phyloP scores from a whole-genome alignment of 1,140 invertebrate genomes.

The Lepidostoma basale region DNA sequence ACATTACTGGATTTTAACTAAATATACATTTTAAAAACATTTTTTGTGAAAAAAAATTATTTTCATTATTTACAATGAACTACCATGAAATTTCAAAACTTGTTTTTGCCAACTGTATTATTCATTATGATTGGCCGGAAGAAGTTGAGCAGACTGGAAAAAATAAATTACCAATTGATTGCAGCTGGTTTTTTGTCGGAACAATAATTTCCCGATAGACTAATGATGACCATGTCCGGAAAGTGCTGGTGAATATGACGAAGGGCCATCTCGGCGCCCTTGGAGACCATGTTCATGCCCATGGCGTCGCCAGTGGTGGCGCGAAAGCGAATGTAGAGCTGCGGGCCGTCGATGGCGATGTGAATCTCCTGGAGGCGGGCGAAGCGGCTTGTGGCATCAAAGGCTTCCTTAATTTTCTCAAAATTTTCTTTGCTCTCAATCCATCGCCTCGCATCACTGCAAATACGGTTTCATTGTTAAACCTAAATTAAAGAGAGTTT shows the following conservation, averaged over 20 bases:
- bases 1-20: too few species aligned
- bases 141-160: too few species aligned
- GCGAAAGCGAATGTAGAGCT: conserved; percentile 91
- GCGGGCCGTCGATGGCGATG: conserved; percentile 82
- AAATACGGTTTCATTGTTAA: too few species aligned
- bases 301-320: conserved; percentile 98
- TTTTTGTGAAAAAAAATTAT: too few species aligned
- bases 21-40: conserved; percentile 10
- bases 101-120: too few species aligned
- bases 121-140: too few species aligned
- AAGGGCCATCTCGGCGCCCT: conserved; percentile 89
- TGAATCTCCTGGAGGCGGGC: conserved; percentile 83
- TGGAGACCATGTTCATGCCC: conserved; percentile 99
- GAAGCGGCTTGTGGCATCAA: conserved; percentile 90
- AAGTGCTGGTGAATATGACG: conserved; percentile 76
- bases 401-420: conserved; percentile 79
- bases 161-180: conserved; percentile 82
- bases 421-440: conserved; percentile 83
- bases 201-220: conserved; percentile 96
- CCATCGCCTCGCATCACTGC: conserved; percentile 83
- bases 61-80: too few species aligned
- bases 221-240: conserved; percentile 90
- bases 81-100: too few species aligned
- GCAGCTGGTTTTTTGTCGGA: conserved; percentile 98
- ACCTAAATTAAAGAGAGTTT: background rate